phyloP scores from a whole-genome alignment of 2,888 invertebrate genomes.

The Zaprionus bogoriensis region DNA sequence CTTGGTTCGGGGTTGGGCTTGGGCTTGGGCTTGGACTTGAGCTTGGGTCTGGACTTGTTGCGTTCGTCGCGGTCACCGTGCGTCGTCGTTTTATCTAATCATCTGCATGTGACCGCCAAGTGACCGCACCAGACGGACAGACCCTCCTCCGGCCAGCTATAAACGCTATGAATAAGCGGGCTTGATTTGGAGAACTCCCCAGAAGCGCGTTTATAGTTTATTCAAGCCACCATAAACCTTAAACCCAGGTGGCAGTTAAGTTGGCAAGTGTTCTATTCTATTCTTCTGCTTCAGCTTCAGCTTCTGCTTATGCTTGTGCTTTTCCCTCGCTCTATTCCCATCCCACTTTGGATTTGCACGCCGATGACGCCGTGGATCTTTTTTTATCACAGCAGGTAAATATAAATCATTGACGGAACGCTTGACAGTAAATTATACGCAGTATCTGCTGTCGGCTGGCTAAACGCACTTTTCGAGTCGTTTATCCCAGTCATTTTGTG shows the following conservation, averaged over 20 bases:
- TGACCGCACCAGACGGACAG: too few species aligned
- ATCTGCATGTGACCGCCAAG: slow-evolving; percentile 57
- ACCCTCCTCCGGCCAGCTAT: slow-evolving; percentile 30
- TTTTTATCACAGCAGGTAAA: slow-evolving; percentile 20
- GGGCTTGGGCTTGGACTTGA: slow-evolving; percentile 26
- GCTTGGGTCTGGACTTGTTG: slow-evolving; percentile 38
- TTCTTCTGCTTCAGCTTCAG: not conserved
- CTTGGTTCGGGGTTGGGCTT: slow-evolving; percentile 5
- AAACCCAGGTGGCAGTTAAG: slow-evolving; percentile 54
- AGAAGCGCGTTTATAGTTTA: slow-evolving; percentile 67
- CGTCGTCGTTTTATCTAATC: slow-evolving; percentile 60
- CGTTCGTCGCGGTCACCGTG: slow-evolving; percentile 69
- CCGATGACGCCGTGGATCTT: slow-evolving; percentile 10
- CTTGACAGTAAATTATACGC: slow-evolving; percentile 54
- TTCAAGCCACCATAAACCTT: slow-evolving; percentile 53
- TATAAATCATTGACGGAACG: slow-evolving; percentile 61
- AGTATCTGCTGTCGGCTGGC: slow-evolving; percentile 15
- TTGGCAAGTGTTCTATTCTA: slow-evolving; percentile 46
- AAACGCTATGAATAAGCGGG: slow-evolving; percentile 71
- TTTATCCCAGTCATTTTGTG: too few species aligned
- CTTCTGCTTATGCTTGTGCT: not conserved
- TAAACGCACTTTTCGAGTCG: slow-evolving; percentile 25
- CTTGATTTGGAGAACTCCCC: slow-evolving; percentile 48
- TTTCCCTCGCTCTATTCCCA: slow-evolving; percentile 10
- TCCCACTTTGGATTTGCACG: slow-evolving; percentile 19